A percentile compares a stretch with the other conserved stretches of the same genome.
Evolutionary conservation across 2,797 vertebrate genomes (phyloP).

Genomic region (Graptemys geographica): DNA sequence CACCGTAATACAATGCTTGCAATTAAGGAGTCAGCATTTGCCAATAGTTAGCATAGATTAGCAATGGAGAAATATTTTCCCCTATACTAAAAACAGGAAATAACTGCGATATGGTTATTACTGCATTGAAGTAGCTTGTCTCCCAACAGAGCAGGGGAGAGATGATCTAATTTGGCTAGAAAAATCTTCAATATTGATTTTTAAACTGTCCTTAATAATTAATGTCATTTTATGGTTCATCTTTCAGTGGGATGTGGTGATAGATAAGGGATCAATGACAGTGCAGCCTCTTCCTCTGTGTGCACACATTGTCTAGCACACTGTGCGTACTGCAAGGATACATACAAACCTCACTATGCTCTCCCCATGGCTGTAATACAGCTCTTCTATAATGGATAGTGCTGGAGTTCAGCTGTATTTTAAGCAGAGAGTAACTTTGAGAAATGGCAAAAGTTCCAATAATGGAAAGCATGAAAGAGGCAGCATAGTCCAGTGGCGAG

Average conservation of each 20-base stretch:
- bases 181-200: background rate
- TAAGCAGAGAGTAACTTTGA: background rate
- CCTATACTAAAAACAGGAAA: background rate
- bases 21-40: background rate
- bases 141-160: background rate
- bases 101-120: background rate
- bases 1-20: background rate
- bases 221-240: background rate
- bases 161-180: background rate
- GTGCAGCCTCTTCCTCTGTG: background rate
- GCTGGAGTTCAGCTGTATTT: background rate
- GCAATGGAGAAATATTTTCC: background rate
- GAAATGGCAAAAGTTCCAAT: background rate
- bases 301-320: background rate
- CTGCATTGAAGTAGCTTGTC: background rate
- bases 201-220: background rate
- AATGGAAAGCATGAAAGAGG: background rate
- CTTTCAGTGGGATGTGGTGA: background rate
- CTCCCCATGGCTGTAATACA: background rate
- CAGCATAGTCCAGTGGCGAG: background rate
- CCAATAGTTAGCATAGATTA: background rate
- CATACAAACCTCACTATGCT: background rate
- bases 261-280: background rate
- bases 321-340: background rate
- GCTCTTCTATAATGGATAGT: background rate